Evolutionary conservation across 2,113 vertebrate genomes (phyloP).

Genomic region (Pedetes capensis): DNA sequence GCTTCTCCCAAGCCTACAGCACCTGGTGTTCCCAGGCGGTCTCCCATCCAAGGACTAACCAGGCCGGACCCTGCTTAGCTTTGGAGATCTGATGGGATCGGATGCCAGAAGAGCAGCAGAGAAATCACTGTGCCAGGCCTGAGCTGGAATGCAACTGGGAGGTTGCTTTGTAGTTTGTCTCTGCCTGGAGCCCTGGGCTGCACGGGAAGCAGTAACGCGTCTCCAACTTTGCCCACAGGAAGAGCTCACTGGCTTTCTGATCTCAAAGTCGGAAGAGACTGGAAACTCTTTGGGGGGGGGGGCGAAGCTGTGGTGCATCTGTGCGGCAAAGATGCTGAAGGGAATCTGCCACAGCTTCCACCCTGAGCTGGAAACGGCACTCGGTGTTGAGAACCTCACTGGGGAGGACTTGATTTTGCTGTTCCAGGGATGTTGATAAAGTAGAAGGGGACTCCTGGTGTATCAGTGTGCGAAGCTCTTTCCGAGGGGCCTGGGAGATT

Average conservation of each 20-base stretch:
- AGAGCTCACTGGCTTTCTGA: neutral
- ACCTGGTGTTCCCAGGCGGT: too few relatives aligned
- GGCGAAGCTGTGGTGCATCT: neutral
- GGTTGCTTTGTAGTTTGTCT: neutral
- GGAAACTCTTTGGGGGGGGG: neutral
- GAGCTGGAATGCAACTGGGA: neutral
- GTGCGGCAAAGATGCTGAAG: constrained; percentile 15
- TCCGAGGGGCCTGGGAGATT: constrained; percentile 45
- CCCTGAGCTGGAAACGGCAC: constrained; percentile 71
- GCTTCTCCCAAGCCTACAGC: too few relatives aligned
- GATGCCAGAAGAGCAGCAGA: too few relatives aligned
- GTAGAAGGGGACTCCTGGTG: constrained; percentile 29
- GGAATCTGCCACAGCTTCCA: constrained; percentile 18
- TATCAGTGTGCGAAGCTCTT: constrained; percentile 1
- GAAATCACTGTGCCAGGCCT: fast-evolving
- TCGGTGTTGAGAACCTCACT: constrained; percentile 49
- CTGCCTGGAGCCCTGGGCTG: neutral
- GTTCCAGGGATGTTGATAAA: constrained; percentile 66
- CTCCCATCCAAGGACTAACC: too few relatives aligned
- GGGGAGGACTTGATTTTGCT: constrained; percentile 58
- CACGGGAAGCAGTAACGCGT: fast-evolving
- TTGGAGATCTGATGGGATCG: too few relatives aligned
- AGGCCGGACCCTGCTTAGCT: too few relatives aligned
- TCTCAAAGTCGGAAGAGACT: neutral
- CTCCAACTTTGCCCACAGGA: neutral